Evolutionary conservation across 2,888 invertebrate genomes (phyloP).

Genomic region (Xiphydria camelus): DNA sequence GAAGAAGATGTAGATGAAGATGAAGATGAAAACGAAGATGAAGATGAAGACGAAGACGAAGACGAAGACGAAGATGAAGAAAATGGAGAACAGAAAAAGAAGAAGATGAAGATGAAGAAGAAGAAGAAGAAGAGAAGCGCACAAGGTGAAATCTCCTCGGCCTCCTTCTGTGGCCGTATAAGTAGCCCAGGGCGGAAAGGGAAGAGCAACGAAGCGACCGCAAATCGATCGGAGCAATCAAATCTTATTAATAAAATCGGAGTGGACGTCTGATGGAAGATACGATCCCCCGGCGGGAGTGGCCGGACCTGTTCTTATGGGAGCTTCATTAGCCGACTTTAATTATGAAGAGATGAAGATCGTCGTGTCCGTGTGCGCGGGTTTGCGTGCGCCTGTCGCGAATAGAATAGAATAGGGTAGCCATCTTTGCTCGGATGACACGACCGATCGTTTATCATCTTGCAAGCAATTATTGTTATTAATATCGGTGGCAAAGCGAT

Average conservation of each 20-base stretch:
- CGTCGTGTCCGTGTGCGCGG: too few species aligned
- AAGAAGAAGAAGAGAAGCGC: too few species aligned
- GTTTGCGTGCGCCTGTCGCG: too few species aligned
- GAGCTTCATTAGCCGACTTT: conserved; percentile 47
- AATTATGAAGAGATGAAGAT: conserved; percentile 45
- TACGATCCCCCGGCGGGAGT: conserved; percentile 28
- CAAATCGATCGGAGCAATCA: conserved; percentile 13
- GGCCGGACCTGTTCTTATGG: conserved; percentile 30
- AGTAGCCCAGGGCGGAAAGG: not conserved
- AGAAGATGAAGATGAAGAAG: too few species aligned
- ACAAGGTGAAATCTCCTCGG: too few species aligned
- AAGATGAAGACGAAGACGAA: too few species aligned
- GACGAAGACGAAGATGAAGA: too few species aligned
- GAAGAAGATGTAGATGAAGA: too few species aligned
- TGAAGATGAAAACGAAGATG: too few species aligned
- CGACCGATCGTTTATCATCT: conserved; percentile 42
- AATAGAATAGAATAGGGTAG: conserved; percentile 17
- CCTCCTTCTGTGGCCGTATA: too few species aligned
- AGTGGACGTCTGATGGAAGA: conserved; percentile 29
- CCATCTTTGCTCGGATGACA: conserved; percentile 29
- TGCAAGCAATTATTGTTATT: conserved; percentile 47
- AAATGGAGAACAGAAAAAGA: too few species aligned
- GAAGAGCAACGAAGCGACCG: too few species aligned
- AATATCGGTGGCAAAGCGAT: conserved; percentile 37
- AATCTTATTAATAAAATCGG: conserved; percentile 30